Evolutionary conservation across 2,113 vertebrate genomes (phyloP).

Genomic region (Alligator mississippiensis): DNA sequence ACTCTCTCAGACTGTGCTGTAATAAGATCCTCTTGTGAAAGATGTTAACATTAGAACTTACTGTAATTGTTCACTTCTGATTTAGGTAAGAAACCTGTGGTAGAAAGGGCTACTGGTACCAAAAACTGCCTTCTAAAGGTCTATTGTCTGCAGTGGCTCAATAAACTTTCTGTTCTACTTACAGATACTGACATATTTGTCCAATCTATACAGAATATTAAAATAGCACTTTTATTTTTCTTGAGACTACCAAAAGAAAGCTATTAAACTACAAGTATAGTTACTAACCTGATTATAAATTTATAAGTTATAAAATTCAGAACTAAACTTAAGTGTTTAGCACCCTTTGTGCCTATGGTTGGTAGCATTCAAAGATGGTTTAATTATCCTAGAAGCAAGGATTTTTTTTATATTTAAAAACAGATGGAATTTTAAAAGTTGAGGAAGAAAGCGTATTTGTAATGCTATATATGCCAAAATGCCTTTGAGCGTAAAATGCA

Average conservation of each 20-base stretch:
- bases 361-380: neutral
- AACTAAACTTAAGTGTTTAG: neutral
- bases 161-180: neutral
- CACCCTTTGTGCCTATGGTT: neutral
- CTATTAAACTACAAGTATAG: neutral
- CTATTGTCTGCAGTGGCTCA: neutral
- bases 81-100: neutral
- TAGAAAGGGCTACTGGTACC: neutral
- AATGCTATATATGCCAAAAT: neutral
- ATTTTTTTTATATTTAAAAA: neutral
- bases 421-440: neutral
- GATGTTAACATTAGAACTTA: neutral
- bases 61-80: neutral
- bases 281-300: neutral
- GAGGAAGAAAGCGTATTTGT: neutral
- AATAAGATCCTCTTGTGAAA: neutral
- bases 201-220: neutral
- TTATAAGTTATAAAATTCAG: neutral
- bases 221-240: neutral
- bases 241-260: neutral
- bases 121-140: neutral
- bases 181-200: neutral
- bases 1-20: neutral
- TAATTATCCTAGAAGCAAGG: neutral
- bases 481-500: neutral